phyloP scores from a whole-genome alignment of 2,888 invertebrate genomes.

The Lycophotia porphyrea region DNA sequence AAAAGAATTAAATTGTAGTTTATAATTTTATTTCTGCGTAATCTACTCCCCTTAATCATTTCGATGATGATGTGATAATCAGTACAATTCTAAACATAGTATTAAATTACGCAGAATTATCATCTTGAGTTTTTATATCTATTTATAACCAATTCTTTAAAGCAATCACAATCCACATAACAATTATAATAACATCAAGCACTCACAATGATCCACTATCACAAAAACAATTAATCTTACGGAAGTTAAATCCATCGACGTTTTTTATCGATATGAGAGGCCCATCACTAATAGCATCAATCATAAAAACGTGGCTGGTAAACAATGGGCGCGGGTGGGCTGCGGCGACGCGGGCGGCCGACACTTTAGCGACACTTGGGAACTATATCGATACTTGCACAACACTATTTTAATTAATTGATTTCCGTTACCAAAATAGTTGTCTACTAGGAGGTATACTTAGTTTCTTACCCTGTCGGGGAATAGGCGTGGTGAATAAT shows the following conservation, averaged over 20 bases:
- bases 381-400: slow-evolving; percentile 62
- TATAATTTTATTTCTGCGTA: neutral
- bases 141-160: neutral
- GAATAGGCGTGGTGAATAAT: neutral
- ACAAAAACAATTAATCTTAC: slow-evolving; percentile 29
- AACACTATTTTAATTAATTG: slow-evolving; percentile 55
- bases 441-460: neutral
- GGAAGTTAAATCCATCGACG: slow-evolving; percentile 53
- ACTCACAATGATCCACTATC: slow-evolving; percentile 29
- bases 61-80: slow-evolving; percentile 1
- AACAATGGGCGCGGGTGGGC: slow-evolving; percentile 86
- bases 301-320: slow-evolving; percentile 84
- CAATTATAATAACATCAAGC: slow-evolving; percentile 49
- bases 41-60: slow-evolving; percentile 8
- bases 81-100: neutral
- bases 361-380: slow-evolving; percentile 72
- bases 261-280: slow-evolving; percentile 60
- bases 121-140: neutral
- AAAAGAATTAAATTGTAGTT: neutral
- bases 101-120: slow-evolving; percentile 12
- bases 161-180: slow-evolving; percentile 8
- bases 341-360: slow-evolving; percentile 84
- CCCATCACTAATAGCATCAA: slow-evolving; percentile 84
- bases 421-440: slow-evolving; percentile 45
- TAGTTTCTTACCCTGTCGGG: neutral